phyloP scores from a whole-genome alignment of 2,113 vertebrate species.

The Corythoichthys intestinalis region DNA sequence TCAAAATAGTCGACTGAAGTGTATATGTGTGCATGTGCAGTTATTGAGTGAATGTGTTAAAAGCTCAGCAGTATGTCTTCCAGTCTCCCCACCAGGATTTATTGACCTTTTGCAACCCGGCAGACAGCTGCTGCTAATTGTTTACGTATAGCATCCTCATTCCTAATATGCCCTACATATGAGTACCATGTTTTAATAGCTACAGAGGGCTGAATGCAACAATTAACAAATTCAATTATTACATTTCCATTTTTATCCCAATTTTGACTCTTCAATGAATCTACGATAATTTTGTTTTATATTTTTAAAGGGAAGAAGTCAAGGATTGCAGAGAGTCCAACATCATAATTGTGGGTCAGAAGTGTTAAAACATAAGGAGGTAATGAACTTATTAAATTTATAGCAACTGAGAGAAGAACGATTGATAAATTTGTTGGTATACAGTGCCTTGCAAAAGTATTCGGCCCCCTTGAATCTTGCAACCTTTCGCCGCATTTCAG shows the following conservation, averaged over 20 bases:
- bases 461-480: no score
- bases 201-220: neutral
- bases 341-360: no score
- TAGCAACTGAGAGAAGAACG: neutral
- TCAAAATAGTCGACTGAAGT: neutral
- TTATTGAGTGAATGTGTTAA: conserved; percentile 23
- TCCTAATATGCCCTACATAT: neutral
- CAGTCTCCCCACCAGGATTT: conserved; percentile 48
- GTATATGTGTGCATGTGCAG: neutral
- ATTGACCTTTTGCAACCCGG: conserved; percentile 57
- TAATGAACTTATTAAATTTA: neutral
- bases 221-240: neutral
- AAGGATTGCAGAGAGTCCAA: no score
- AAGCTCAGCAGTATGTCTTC: conserved; percentile 48
- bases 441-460: no score
- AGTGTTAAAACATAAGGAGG: no score
- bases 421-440: neutral
- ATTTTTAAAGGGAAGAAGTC: no score
- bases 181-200: neutral
- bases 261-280: no score
- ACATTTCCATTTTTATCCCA: no score
- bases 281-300: no score
- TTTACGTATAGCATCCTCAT: conserved; percentile 55
- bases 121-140: conserved; percentile 47
- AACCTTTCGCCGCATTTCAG: no score